Evolutionary conservation across 2,797 vertebrate genomes (phyloP).

Genomic region (Pseudopleuronectes americanus): DNA sequence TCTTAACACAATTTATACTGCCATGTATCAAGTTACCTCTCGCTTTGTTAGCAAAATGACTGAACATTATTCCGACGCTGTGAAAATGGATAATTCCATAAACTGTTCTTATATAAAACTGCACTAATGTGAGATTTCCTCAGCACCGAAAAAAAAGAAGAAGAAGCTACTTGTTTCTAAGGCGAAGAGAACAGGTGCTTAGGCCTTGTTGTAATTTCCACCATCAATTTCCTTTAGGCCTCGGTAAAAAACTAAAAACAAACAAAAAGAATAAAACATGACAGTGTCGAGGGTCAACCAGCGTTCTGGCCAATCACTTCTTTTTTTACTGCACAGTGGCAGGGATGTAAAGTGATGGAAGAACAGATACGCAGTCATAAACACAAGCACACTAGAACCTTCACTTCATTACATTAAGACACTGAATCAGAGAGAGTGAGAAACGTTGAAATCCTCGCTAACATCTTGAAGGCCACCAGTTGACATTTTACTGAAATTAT

Average conservation of each 20-base stretch:
- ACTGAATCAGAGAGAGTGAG: slow-evolving; percentile 70
- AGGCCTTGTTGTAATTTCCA: slow-evolving; percentile 5
- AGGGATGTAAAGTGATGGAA: slow-evolving; percentile 60
- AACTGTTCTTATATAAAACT: slow-evolving; percentile 31
- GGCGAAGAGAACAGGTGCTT: slow-evolving; percentile 43
- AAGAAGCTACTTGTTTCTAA: slow-evolving; percentile 51
- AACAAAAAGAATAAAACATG: slow-evolving; percentile 21
- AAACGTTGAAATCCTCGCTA: slow-evolving; percentile 56
- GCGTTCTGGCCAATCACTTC: slow-evolving; percentile 33
- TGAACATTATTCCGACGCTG: slow-evolving; percentile 22
- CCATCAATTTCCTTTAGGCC: slow-evolving; percentile 29
- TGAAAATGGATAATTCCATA: slow-evolving; percentile 19
- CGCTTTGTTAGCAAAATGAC: slow-evolving; percentile 19
- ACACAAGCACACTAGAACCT: slow-evolving; percentile 61
- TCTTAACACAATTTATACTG: slow-evolving; percentile 10
- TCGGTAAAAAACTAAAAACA: slow-evolving; percentile 9
- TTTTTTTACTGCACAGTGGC: slow-evolving; percentile 36
- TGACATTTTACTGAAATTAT: slow-evolving; percentile 65
- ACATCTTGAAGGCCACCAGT: slow-evolving; percentile 78
- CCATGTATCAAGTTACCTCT: slow-evolving; percentile 24
- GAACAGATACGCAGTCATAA: slow-evolving; percentile 67
- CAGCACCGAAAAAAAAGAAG: background rate
- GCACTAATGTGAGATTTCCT: slow-evolving; percentile 22
- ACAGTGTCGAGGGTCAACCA: slow-evolving; percentile 43
- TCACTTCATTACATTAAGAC: slow-evolving; percentile 73